Evolutionary conservation across 2,888 invertebrate species (phyloP), one percentile per base, ranked within the genome.

Genomic region (Caenorhabditis sinica): DNA sequence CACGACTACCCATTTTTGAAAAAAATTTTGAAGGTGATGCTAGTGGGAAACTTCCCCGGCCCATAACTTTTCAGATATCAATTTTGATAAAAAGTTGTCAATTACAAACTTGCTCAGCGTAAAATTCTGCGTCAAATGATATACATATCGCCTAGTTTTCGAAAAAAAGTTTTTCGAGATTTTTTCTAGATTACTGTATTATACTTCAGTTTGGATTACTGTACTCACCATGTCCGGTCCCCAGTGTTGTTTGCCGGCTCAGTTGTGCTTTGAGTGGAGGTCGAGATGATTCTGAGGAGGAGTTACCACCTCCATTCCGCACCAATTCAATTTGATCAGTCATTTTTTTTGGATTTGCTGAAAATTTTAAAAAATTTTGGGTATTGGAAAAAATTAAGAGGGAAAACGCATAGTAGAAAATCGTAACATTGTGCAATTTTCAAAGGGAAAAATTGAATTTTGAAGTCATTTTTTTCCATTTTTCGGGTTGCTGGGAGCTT

Each of bases 251-350:
- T 56, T 80, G 72, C 36, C 71, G 49, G 72, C 66, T 68, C 23
- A 74, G 25, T 15, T 68, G 81, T 3, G 65, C 58, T 36, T 63
- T 68, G 6, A 60, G 30, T 1, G 30, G 66, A 6, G 56, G 58
- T 8, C 68, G 61, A n/a, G 15, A 17, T 25, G 30, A 4, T 66
- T 53, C 3, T 53, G 36, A 23, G 74, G 65, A 40, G 9, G 53
- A 53, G 23, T 82, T 69, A 8, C 81, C 81, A n/a, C 45, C 45
- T 45, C 81, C 83, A 33, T 83, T 83, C 28, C 83, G 79, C 25
- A 83, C 83, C 69, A 83, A 58, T 15, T 83, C 83, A 28, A 83
- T 83, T 69, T 83, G 83, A 58, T 83, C 83, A 5, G 53, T 66
- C 83, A 83, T 82, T 45, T 36, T 45, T 45, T 13, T 11, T 45